Conservation (phyloP, 2,797 vertebrate genomes). For the Lagodon rhomboides region DNA sequence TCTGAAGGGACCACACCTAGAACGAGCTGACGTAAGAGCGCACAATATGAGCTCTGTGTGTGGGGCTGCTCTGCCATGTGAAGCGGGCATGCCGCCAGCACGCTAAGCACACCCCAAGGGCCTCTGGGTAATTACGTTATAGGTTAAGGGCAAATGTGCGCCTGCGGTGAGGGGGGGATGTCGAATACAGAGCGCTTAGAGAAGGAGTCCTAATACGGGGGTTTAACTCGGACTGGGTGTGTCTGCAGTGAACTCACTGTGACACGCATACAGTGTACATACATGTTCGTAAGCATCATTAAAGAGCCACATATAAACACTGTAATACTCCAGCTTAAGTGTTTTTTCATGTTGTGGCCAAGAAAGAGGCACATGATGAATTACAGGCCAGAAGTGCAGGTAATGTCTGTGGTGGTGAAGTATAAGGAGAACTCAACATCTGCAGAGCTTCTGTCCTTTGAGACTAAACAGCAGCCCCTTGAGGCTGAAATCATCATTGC, state of each 20-base stretch:
- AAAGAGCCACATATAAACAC: slow-evolving; percentile 5
- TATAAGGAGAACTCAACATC: background rate
- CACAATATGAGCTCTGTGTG: slow-evolving; percentile 16
- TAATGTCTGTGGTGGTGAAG: background rate
- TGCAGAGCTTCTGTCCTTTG: background rate
- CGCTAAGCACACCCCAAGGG: slow-evolving; percentile 2
- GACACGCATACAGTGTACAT: slow-evolving; percentile 3
- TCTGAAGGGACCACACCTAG: slow-evolving; percentile 36
- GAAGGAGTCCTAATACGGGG: slow-evolving; percentile 27
- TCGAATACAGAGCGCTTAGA: slow-evolving; percentile 6
- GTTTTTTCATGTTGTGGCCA: background rate
- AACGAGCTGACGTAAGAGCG: slow-evolving; percentile 1
- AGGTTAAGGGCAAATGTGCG: slow-evolving; percentile 14
- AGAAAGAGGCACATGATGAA: slow-evolving; percentile 17
- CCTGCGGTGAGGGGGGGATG: slow-evolving; percentile 17
- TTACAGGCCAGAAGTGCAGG: background rate
- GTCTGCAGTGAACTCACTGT: slow-evolving; percentile 22
- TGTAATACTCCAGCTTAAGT: background rate
- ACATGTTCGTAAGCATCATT: background rate
- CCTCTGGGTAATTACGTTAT: slow-evolving; percentile 43
- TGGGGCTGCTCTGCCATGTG: slow-evolving; percentile 18
- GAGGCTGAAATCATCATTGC: slow-evolving; percentile 17
- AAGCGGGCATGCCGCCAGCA: slow-evolving; percentile 29
- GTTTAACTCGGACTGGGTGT: slow-evolving; percentile 38
- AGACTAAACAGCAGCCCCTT: slow-evolving; percentile 26